Conservation (phyloP, 2,113 vertebrate genomes). For the Pseudonaja textilis region DNA sequence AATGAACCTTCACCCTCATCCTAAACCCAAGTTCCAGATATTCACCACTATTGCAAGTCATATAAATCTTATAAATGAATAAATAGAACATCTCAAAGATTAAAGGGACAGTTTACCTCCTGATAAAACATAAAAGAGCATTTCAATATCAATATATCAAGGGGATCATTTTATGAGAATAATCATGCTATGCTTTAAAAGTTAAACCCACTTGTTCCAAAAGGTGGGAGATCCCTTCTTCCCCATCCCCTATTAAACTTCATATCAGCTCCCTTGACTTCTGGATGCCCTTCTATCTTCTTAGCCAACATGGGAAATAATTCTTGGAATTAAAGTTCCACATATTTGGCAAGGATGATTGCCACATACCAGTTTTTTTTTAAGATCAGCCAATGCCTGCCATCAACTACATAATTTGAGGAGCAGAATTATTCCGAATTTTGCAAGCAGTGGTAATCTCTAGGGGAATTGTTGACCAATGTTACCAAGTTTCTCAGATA, state of each 20-base stretch:
- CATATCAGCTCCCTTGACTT: not conserved
- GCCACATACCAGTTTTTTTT: conserved; percentile 25
- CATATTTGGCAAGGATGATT: not conserved
- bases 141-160: not conserved
- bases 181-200: not conserved
- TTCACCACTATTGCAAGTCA: not conserved
- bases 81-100: not conserved
- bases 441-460: not conserved
- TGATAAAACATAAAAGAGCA: not conserved
- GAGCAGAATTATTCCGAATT: conserved; percentile 28
- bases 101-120: not conserved
- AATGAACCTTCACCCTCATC: no score
- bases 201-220: not conserved
- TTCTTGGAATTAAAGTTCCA: not conserved
- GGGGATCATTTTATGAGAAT: not conserved
- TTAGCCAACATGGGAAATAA: not conserved
- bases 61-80: not conserved
- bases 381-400: conserved; percentile 17
- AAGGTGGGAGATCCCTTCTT: not conserved
- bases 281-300: not conserved
- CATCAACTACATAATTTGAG: not conserved
- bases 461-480: not conserved
- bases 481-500: not conserved
- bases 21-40: no score
- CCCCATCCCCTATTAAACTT: not conserved